Evolutionary conservation across 2,888 invertebrate genomes (phyloP).

Genomic region (Acronicta aceris): DNA sequence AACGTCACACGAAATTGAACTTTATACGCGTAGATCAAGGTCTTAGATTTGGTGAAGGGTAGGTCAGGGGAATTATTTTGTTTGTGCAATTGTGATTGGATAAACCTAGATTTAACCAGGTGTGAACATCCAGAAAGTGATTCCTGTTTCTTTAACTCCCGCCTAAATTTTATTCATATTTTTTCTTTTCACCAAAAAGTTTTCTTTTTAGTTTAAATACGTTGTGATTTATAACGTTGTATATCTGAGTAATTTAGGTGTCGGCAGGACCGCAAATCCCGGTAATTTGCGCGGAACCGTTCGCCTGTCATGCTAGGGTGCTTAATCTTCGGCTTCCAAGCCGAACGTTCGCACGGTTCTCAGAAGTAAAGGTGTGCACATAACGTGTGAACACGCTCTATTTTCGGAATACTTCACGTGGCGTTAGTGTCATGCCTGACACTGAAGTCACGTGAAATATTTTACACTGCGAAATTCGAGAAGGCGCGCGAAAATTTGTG

Average conservation of each 20-base stretch:
- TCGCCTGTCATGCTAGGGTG: slow-evolving; percentile 53
- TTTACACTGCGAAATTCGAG: slow-evolving; percentile 43
- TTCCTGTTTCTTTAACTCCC: slow-evolving; percentile 6
- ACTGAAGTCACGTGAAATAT: slow-evolving; percentile 45
- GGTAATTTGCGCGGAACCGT: slow-evolving; percentile 59
- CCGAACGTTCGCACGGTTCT: slow-evolving; percentile 28
- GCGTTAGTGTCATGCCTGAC: slow-evolving; percentile 40
- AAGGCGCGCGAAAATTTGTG: slow-evolving; percentile 35
- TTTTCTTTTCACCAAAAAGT: slow-evolving; percentile 5
- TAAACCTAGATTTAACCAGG: slow-evolving; percentile 21
- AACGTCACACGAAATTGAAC: slow-evolving; percentile 61
- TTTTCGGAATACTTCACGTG: slow-evolving; percentile 34
- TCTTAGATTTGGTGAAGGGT: slow-evolving; percentile 28
- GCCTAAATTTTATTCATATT: slow-evolving; percentile 1
- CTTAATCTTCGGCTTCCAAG: slow-evolving; percentile 51
- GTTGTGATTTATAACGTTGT: slow-evolving; percentile 28
- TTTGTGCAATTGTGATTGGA: slow-evolving; percentile 33
- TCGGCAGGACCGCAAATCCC: slow-evolving; percentile 55
- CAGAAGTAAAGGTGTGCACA: slow-evolving; percentile 41
- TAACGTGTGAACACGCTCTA: slow-evolving; percentile 37
- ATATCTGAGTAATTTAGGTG: slow-evolving; percentile 48
- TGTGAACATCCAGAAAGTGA: slow-evolving; percentile 23
- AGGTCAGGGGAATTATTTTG: slow-evolving; percentile 26
- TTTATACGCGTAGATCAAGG: slow-evolving; percentile 47
- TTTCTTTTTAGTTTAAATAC: slow-evolving; percentile 14